phyloP scores from a whole-genome alignment of 2,113 vertebrate species.

The Sebastes schlegelii region DNA sequence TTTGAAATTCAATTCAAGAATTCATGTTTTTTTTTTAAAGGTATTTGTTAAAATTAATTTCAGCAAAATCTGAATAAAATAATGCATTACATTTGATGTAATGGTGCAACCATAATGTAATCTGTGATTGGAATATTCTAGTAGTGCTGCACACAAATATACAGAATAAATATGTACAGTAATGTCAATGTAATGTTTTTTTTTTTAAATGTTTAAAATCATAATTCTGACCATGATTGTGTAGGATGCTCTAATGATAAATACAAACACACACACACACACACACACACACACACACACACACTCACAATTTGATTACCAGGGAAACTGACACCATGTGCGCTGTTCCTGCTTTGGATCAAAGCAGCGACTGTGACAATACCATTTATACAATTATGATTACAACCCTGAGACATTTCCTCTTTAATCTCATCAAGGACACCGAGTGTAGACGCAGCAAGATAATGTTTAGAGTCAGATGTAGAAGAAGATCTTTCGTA shows the following conservation, averaged over 20 bases:
- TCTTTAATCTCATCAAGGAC: slow-evolving; percentile 71
- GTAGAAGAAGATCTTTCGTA: background rate
- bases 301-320: background rate
- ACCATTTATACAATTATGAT: slow-evolving; percentile 60
- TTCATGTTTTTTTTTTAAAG: background rate
- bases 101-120: background rate
- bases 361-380: slow-evolving; percentile 44
- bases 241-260: background rate
- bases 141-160: background rate
- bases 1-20: background rate
- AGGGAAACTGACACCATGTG: slow-evolving; percentile 19
- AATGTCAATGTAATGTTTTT: background rate
- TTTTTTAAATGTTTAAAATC: background rate
- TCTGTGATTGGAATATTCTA: background rate
- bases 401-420: slow-evolving; percentile 68
- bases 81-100: background rate
- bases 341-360: slow-evolving; percentile 47
- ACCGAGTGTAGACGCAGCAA: slow-evolving; percentile 51
- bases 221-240: background rate
- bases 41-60: background rate
- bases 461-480: slow-evolving; percentile 46
- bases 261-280: background rate
- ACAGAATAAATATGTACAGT: background rate
- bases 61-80: background rate
- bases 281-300: background rate